Conservation (phyloP, 2,888 invertebrate species). For the Peribatodes rhomboidaria region DNA sequence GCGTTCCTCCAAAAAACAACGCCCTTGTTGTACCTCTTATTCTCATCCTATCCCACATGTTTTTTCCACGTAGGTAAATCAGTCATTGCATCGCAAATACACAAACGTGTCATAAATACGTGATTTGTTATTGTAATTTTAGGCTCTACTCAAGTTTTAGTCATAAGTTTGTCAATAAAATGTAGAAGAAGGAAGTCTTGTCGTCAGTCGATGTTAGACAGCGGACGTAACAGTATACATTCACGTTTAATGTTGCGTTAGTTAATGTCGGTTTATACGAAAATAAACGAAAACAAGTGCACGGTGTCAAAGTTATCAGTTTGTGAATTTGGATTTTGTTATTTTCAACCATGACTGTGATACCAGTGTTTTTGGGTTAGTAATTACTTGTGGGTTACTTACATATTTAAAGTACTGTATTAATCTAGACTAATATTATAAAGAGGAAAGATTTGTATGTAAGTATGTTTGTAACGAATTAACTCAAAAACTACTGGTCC, state of each 20-base stretch:
- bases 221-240: not conserved
- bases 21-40: conserved; percentile 37
- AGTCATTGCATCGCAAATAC: conserved; percentile 27
- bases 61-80: conserved; percentile 30
- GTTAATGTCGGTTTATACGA: too few species aligned
- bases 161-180: conserved; percentile 16
- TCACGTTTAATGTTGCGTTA: too few species aligned
- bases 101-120: conserved; percentile 1
- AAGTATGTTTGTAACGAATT: too few species aligned
- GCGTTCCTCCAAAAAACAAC: conserved; percentile 40
- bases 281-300: not conserved
- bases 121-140: conserved; percentile 17
- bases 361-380: conserved; percentile 32
- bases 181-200: not conserved
- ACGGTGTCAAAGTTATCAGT: too few species aligned
- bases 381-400: not conserved
- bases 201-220: conserved; percentile 7
- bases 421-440: too few species aligned
- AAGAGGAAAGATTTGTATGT: too few species aligned
- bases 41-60: not conserved
- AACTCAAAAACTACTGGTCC: too few species aligned
- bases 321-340: not conserved
- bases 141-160: conserved; percentile 4
- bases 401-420: too few species aligned
- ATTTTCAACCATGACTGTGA: conserved; percentile 33